Conservation (phyloP, 2,888 invertebrate genomes). For the Agonopterix heracliana region DNA sequence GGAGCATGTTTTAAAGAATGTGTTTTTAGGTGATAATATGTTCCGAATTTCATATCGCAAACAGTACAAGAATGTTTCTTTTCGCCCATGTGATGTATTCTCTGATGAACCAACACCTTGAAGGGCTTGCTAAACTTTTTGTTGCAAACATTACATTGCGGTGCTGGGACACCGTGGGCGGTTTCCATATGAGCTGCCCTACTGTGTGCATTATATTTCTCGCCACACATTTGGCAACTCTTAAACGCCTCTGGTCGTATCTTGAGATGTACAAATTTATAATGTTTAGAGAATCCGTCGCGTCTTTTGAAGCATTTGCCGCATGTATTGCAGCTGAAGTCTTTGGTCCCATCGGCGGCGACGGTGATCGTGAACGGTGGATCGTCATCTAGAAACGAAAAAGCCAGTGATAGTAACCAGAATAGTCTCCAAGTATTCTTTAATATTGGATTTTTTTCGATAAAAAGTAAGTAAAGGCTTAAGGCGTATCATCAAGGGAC, state of each 20-base stretch:
- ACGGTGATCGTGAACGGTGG: not conserved
- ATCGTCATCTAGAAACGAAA: not conserved
- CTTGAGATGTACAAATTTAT: constrained; percentile 6
- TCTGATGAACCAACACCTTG: not conserved
- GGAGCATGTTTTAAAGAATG: not conserved
- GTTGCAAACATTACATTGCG: constrained; percentile 24
- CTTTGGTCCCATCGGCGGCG: constrained; percentile 8
- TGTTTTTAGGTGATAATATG: not conserved
- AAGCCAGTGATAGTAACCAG: no score
- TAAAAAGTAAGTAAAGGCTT: no score
- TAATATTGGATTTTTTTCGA: no score
- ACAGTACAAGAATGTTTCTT: constrained; percentile 8
- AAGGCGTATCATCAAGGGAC: no score
- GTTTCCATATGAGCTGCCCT: constrained; percentile 6
- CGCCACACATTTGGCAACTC: not conserved
- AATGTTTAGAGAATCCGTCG: constrained; percentile 3
- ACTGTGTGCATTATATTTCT: not conserved
- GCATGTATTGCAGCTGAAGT: constrained; percentile 6
- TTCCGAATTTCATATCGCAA: not conserved
- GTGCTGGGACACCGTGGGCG: constrained; percentile 18
- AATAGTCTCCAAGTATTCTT: no score
- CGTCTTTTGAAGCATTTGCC: constrained; percentile 1
- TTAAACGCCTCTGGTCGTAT: constrained; percentile 12
- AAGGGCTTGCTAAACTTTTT: constrained; percentile 12
- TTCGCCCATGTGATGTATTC: not conserved